Conservation (phyloP, 2,888 invertebrate species). For the Machimus atricapillus region DNA sequence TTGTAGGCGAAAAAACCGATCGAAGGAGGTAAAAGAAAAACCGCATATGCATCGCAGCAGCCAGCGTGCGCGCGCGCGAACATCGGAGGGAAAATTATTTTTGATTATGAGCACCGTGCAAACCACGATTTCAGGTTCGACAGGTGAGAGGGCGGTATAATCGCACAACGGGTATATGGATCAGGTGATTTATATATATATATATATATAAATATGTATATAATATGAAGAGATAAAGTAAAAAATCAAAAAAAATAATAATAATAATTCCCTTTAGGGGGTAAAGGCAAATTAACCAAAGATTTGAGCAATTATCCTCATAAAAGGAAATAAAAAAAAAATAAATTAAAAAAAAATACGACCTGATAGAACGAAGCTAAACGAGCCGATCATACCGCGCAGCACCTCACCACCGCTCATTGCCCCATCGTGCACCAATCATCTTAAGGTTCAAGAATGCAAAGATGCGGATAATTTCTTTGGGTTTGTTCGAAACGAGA, state of each 20-base stretch:
- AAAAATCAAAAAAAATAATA: background rate
- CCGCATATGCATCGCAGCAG: background rate
- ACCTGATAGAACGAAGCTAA: background rate
- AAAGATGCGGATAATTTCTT: conserved; percentile 22
- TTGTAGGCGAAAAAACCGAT: conserved; percentile 21
- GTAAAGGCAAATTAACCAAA: conserved; percentile 35
- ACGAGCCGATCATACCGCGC: background rate
- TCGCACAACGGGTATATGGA: background rate
- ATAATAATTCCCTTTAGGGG: background rate
- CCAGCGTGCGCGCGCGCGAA: background rate
- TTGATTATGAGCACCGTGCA: background rate
- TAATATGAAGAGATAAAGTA: background rate
- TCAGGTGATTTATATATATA: background rate
- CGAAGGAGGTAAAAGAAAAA: conserved; percentile 28
- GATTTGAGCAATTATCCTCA: conserved; percentile 35
- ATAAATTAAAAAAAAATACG: no score
- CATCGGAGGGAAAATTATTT: conserved; percentile 3
- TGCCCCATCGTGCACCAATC: background rate
- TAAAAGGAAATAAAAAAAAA: no score
- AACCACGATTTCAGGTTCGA: background rate
- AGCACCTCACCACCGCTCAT: background rate
- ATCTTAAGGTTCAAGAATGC: background rate
- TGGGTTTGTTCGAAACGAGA: background rate
- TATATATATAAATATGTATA: background rate
- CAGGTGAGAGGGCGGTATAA: background rate